A percentile compares a stretch with the other conserved stretches of the same genome.
Conservation (phyloP, 2,888 invertebrate species). For the Eupelmus urozonus region DNA sequence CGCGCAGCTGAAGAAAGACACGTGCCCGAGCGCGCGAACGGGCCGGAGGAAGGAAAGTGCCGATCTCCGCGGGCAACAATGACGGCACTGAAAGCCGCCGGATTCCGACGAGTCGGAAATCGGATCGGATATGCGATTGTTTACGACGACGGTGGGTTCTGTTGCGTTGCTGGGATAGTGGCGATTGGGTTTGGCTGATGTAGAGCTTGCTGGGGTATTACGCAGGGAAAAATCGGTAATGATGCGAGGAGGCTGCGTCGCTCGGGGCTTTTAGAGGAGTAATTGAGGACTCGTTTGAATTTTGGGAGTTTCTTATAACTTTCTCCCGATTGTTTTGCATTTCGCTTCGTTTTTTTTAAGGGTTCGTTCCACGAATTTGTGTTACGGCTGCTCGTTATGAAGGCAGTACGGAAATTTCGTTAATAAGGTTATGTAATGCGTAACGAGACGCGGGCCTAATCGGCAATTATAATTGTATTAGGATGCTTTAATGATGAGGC, state of each 20-base stretch:
- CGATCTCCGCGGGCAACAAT: slow-evolving; percentile 2
- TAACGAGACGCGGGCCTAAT: no score
- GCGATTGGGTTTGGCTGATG: no score
- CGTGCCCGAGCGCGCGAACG: not conserved
- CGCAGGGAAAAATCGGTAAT: no score
- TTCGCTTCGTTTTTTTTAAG: no score
- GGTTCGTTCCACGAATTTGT: no score
- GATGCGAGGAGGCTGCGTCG: no score
- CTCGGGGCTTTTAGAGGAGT: not conserved
- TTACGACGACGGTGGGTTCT: not conserved
- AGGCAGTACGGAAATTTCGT: no score
- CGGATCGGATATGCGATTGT: slow-evolving; percentile 48
- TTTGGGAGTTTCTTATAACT: not conserved
- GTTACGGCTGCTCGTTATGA: no score
- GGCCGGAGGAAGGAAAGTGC: slow-evolving; percentile 1
- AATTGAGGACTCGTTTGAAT: slow-evolving; percentile 3
- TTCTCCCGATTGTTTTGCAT: slow-evolving; percentile 14
- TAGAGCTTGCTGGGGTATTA: no score
- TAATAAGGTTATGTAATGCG: no score
- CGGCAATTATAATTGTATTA: no score
- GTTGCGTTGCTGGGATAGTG: not conserved
- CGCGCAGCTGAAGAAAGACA: not conserved
- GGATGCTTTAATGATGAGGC: no score
- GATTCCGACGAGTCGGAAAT: slow-evolving; percentile 35
- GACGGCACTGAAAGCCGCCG: slow-evolving; percentile 1